Percentiles rank a stretch among this genome's conserved stretches.
Evolutionary conservation across 1,140 invertebrate genomes (phyloP).

Genomic region (Lepidurus couesii): DNA sequence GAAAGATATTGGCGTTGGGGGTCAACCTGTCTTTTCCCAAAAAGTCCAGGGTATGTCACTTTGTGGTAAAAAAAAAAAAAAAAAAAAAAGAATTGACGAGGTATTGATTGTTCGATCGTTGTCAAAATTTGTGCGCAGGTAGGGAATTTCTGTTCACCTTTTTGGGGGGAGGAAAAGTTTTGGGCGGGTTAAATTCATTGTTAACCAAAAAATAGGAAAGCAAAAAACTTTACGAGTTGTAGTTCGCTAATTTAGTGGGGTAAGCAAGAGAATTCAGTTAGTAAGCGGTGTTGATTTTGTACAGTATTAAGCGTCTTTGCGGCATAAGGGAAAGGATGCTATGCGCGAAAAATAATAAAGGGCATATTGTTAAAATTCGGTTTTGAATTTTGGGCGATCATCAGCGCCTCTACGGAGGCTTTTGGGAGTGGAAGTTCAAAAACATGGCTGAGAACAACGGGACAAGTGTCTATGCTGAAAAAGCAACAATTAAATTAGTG

Average conservation of each 20-base stretch:
- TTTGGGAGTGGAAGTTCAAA: background rate
- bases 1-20: background rate
- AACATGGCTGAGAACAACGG: constrained; percentile 11
- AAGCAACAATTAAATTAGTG: constrained; percentile 6
- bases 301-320: constrained; percentile 2
- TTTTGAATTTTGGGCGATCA: background rate
- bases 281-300: background rate
- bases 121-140: background rate
- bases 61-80: background rate
- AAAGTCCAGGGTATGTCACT: background rate
- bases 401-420: background rate
- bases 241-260: background rate
- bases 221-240: background rate
- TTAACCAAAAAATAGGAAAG: constrained; percentile 12
- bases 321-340: background rate
- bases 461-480: background rate
- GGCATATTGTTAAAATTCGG: background rate
- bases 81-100: background rate
- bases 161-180: background rate
- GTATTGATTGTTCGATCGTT: background rate
- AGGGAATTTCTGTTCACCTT: background rate
- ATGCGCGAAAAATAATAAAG: background rate
- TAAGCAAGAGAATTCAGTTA: background rate
- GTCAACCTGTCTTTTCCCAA: background rate
- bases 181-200: background rate